Percentiles rank a stretch among this genome's conserved stretches.
phyloP scores from a whole-genome alignment of 1,140 invertebrate genomes.

The Cherax quadricarinatus region DNA sequence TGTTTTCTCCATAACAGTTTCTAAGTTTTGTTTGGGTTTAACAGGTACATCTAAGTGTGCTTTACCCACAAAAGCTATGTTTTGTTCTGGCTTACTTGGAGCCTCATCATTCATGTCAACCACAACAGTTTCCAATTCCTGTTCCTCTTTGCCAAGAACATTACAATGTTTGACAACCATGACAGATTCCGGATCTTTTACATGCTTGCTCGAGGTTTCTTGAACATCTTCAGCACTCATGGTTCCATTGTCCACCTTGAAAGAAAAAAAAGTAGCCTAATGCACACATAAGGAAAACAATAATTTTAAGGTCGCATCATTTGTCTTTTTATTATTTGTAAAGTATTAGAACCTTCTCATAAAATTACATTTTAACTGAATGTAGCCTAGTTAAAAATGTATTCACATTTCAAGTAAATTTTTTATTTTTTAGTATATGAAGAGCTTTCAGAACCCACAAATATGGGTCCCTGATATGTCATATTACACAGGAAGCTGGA shows the following conservation, averaged over 20 bases:
- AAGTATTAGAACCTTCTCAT: too few species aligned
- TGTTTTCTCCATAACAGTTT: too few species aligned
- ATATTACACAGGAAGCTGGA: too few species aligned
- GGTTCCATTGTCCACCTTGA: not conserved
- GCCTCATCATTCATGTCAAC: not conserved
- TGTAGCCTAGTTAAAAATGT: too few species aligned
- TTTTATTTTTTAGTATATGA: too few species aligned
- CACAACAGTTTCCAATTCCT: not conserved
- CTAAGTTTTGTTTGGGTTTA: not conserved
- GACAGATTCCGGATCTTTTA: not conserved
- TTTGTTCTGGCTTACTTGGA: not conserved
- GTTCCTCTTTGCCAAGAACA: not conserved
- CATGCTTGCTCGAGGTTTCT: not conserved
- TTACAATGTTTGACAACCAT: not conserved
- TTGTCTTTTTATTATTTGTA: too few species aligned
- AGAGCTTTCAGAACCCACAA: too few species aligned
- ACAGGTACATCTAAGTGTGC: not conserved
- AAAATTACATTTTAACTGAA: too few species aligned
- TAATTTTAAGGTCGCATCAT: too few species aligned
- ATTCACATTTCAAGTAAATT: too few species aligned
- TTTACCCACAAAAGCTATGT: not conserved
- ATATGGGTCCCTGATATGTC: too few species aligned
- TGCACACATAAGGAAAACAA: too few species aligned
- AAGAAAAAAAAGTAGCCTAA: not conserved
- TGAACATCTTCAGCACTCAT: not conserved